Evolutionary conservation across 64 coral and sea anemone species (phyloP).

Genomic region (Dendrophyllia cribrosa): DNA sequence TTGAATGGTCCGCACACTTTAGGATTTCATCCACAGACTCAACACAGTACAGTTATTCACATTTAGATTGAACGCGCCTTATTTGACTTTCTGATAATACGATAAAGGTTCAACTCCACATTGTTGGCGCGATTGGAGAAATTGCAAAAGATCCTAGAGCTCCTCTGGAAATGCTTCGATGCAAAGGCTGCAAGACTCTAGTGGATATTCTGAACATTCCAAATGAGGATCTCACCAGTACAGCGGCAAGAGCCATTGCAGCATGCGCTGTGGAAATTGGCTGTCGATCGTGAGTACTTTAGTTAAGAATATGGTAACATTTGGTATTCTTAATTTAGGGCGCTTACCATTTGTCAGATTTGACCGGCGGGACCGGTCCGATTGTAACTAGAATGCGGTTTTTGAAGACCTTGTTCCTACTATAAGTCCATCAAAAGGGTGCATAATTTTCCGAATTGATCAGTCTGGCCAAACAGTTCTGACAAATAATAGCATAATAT

Average conservation of each 20-base stretch:
- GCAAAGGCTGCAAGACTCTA: conserved; percentile 78
- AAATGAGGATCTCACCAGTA: conserved; percentile 73
- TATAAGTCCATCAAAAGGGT: too few relatives aligned
- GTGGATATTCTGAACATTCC: conserved; percentile 65
- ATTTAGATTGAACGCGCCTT: background rate
- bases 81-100: background rate
- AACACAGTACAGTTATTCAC: too few relatives aligned
- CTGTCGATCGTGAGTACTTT: conserved; percentile 71
- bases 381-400: too few relatives aligned
- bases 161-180: conserved; percentile 53
- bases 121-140: conserved; percentile 80
- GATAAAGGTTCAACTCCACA: conserved; percentile 76
- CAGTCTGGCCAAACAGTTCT: too few relatives aligned
- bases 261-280: conserved; percentile 58
- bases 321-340: too few relatives aligned
- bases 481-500: too few relatives aligned
- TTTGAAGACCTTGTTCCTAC: too few relatives aligned
- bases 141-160: conserved; percentile 74
- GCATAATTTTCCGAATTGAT: too few relatives aligned
- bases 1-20: background rate
- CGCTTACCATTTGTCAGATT: too few relatives aligned
- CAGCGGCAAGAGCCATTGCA: conserved; percentile 69
- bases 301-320: background rate
- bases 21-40: too few relatives aligned
- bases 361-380: too few relatives aligned